Evolutionary conservation across 2,888 invertebrate genomes (phyloP).

Genomic region (Tyria jacobaeae): DNA sequence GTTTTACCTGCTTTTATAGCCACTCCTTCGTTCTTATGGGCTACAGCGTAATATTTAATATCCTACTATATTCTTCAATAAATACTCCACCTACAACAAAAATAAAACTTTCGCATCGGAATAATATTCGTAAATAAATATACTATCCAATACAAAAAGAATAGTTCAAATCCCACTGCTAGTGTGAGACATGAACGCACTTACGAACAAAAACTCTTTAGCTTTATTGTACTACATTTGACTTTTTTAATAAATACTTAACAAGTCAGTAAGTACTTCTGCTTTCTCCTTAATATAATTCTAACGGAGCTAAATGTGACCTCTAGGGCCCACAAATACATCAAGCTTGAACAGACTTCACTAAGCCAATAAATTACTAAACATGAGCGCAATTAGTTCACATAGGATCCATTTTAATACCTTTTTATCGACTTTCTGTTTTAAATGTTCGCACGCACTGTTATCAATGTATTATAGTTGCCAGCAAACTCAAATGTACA

Average conservation of each 20-base stretch:
- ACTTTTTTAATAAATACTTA: background rate
- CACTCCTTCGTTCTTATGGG: no score
- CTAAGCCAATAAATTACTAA: conserved; percentile 29
- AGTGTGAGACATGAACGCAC: no score
- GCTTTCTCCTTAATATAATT: conserved; percentile 6
- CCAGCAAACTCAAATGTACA: background rate
- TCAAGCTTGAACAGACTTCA: conserved; percentile 34
- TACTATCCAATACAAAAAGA: no score
- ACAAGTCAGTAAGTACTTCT: background rate
- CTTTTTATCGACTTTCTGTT: conserved; percentile 18
- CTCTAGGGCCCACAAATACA: conserved; percentile 36
- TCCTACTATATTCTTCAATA: no score
- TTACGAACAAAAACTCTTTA: no score
- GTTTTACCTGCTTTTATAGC: no score
- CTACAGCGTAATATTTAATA: no score
- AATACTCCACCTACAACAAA: no score
- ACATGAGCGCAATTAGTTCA: conserved; percentile 15
- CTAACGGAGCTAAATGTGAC: conserved; percentile 16
- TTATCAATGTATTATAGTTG: background rate
- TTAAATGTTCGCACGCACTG: conserved; percentile 3
- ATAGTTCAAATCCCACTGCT: no score
- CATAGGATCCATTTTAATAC: conserved; percentile 20
- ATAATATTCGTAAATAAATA: no score
- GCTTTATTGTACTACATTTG: background rate
- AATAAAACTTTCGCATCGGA: no score